Percentiles rank a stretch among this genome's conserved stretches.
phyloP scores from a whole-genome alignment of 2,113 vertebrate species.

The Hipposideros armiger region DNA sequence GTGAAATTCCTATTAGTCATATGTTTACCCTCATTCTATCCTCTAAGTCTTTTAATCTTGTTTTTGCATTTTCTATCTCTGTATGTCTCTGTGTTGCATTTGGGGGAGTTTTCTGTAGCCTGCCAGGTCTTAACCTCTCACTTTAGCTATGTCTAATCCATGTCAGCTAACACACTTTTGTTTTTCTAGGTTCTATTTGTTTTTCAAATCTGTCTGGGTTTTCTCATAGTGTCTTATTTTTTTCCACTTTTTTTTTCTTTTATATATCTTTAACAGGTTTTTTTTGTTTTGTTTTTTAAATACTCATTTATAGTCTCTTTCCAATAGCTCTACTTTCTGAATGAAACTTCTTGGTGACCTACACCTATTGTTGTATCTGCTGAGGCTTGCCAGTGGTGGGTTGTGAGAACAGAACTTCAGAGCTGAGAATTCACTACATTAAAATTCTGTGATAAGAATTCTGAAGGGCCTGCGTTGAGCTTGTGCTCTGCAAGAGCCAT shows the following conservation, averaged over 20 bases:
- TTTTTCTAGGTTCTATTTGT: not conserved
- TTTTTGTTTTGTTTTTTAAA: not conserved
- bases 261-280: not conserved
- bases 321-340: not conserved
- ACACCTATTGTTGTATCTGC: not conserved
- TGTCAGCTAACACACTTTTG: not conserved
- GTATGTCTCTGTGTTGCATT: not conserved
- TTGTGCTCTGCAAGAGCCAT: not conserved
- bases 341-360: not conserved
- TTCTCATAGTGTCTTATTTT: not conserved
- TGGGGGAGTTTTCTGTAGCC: not conserved
- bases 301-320: not conserved
- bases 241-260: not conserved
- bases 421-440: not conserved
- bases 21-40: not conserved
- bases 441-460: not conserved
- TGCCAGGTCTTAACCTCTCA: not conserved
- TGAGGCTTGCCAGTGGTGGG: not conserved
- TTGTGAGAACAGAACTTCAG: not conserved
- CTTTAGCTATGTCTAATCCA: not conserved
- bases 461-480: not conserved
- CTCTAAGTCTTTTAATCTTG: not conserved
- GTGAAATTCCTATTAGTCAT: slow-evolving; percentile 26
- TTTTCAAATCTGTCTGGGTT: not conserved
- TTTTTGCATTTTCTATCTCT: not conserved